Conservation (phyloP, 2,888 invertebrate species). For the Tipula unca region DNA sequence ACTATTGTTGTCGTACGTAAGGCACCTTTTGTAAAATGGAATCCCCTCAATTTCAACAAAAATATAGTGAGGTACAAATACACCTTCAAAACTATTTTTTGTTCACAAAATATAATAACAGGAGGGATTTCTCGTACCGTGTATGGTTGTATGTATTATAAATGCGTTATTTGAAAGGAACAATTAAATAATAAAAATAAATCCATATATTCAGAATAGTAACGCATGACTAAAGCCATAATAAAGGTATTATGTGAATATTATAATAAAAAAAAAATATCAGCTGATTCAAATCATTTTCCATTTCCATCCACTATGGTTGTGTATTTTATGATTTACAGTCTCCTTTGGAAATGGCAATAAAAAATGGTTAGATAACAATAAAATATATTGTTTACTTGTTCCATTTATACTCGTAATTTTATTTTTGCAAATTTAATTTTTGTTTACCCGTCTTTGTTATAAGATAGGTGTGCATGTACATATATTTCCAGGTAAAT, state of each 20-base stretch:
- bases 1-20: not conserved
- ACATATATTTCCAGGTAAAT: not conserved
- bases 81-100: not conserved
- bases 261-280: not conserved
- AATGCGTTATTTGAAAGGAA: not conserved
- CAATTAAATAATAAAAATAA: not conserved
- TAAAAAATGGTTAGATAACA: slow-evolving; percentile 8
- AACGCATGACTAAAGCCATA: not conserved
- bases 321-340: not conserved
- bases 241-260: not conserved
- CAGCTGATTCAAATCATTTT: not conserved
- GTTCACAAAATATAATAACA: not conserved
- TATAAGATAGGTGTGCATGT: too few species aligned
- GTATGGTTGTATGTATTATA: not conserved
- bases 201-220: not conserved
- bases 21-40: not conserved
- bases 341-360: not conserved
- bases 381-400: not conserved
- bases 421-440: not conserved
- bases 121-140: not conserved
- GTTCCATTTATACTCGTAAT: not conserved
- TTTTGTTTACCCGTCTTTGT: not conserved
- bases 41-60: not conserved
- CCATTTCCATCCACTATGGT: not conserved
- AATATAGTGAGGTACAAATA: not conserved